phyloP scores from a whole-genome alignment of 2,797 vertebrate genomes.

The Poeciliopsis presidionis region DNA sequence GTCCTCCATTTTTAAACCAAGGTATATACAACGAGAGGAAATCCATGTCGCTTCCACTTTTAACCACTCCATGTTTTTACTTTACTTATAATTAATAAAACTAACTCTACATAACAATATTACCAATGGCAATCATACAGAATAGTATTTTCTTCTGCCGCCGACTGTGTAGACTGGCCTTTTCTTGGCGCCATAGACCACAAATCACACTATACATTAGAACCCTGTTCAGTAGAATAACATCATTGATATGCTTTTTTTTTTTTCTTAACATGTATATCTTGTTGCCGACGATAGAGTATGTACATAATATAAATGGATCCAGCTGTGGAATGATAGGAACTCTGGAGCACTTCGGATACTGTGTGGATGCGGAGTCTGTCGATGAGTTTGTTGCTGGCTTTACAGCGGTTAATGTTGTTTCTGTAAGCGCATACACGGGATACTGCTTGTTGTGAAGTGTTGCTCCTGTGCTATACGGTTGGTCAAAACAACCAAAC shows the following conservation, averaged over 20 bases:
- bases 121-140: slow-evolving; percentile 79
- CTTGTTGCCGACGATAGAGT: slow-evolving; percentile 75
- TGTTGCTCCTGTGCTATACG: slow-evolving; percentile 82
- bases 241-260: slow-evolving; percentile 81
- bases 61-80: slow-evolving; percentile 69
- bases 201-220: slow-evolving; percentile 83
- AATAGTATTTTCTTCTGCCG: slow-evolving; percentile 79
- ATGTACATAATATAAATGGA: slow-evolving; percentile 80
- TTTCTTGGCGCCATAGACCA: slow-evolving; percentile 72
- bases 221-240: slow-evolving; percentile 83
- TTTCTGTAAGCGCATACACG: slow-evolving; percentile 68
- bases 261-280: slow-evolving; percentile 79
- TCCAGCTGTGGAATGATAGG: slow-evolving; percentile 79
- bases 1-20: slow-evolving; percentile 76
- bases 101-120: slow-evolving; percentile 83
- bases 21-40: slow-evolving; percentile 82
- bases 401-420: slow-evolving; percentile 54
- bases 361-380: slow-evolving; percentile 58
- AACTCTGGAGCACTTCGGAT: slow-evolving; percentile 76
- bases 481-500: slow-evolving; percentile 81
- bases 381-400: slow-evolving; percentile 52
- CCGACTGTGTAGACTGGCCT: slow-evolving; percentile 65
- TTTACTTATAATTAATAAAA: slow-evolving; percentile 83
- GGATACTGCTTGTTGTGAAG: slow-evolving; percentile 71
- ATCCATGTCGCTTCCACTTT: slow-evolving; percentile 72